Evolutionary conservation across 2,797 vertebrate genomes (phyloP).

Genomic region (Hybognathus amarus): DNA sequence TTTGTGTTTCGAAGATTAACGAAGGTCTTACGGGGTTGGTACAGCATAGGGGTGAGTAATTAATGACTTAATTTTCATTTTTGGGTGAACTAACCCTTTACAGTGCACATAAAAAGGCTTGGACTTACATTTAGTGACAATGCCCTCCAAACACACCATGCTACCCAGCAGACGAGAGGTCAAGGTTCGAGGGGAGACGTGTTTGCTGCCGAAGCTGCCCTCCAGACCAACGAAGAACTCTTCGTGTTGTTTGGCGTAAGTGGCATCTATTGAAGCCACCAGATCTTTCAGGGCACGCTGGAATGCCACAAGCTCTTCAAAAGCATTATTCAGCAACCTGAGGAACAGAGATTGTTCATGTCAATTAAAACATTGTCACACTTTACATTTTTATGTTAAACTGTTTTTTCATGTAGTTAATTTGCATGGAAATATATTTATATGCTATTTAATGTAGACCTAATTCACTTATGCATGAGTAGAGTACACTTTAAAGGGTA

Average conservation of each 20-base stretch:
- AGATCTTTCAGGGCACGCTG: conserved; percentile 93
- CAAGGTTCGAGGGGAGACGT: conserved; percentile 91
- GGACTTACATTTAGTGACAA: conserved; percentile 93
- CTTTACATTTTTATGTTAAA: not conserved
- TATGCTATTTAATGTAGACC: not conserved
- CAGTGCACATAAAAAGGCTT: not conserved
- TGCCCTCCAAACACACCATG: conserved; percentile 95
- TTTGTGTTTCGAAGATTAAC: too few relatives aligned
- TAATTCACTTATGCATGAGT: not conserved
- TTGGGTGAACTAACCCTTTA: too few relatives aligned
- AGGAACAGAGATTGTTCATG: not conserved
- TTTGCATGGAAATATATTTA: not conserved
- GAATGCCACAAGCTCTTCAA: conserved; percentile 91
- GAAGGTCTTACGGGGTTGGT: too few relatives aligned
- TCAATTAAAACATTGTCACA: not conserved
- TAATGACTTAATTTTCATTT: too few relatives aligned
- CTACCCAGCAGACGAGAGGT: conserved; percentile 90
- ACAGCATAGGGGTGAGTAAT: too few relatives aligned
- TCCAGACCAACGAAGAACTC: conserved; percentile 95
- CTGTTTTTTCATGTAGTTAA: not conserved
- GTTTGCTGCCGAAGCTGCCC: conserved; percentile 95
- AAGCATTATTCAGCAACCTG: conserved; percentile 90
- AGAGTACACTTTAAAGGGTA: not conserved
- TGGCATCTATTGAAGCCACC: conserved; percentile 89
- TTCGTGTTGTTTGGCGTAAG: conserved; percentile 94